A percentile compares a stretch with the other conserved stretches of the same genome.
Evolutionary conservation across 2,113 vertebrate genomes (phyloP).

Genomic region (Petaurus breviceps): DNA sequence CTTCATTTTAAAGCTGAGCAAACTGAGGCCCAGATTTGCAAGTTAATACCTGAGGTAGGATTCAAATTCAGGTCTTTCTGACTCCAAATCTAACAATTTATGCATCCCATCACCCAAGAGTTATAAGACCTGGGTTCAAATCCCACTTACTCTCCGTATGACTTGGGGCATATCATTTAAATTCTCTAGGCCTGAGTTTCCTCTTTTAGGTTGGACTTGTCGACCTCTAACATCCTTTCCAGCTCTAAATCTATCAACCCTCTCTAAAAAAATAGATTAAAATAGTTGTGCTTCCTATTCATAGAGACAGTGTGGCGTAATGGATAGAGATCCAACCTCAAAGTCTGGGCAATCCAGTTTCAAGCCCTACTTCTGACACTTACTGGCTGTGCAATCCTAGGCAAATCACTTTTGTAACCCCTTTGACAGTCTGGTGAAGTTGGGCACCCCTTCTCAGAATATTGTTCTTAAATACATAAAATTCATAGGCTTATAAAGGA

Average conservation of each 20-base stretch:
- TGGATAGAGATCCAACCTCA: neutral
- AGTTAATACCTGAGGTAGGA: neutral
- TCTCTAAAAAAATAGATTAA: neutral
- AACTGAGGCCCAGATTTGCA: neutral
- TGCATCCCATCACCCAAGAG: neutral
- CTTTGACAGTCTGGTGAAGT: neutral
- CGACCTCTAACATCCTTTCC: neutral
- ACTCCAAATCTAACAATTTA: neutral
- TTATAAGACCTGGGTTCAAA: neutral
- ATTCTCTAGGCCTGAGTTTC: neutral
- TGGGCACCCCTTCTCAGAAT: neutral
- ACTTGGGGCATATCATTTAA: neutral
- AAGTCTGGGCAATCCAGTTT: neutral
- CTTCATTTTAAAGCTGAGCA: neutral
- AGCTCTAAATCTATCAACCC: neutral
- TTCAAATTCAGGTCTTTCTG: neutral
- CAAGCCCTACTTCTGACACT: neutral
- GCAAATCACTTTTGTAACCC: neutral
- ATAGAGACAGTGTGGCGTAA: neutral
- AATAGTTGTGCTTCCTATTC: neutral
- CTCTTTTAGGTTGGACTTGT: neutral
- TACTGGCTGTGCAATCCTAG: neutral
- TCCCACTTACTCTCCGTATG: neutral
- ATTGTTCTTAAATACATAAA: neutral
- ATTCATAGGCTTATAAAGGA: neutral